Evolutionary conservation across 2,113 vertebrate genomes (phyloP).

Genomic region (Loxodonta africana): DNA sequence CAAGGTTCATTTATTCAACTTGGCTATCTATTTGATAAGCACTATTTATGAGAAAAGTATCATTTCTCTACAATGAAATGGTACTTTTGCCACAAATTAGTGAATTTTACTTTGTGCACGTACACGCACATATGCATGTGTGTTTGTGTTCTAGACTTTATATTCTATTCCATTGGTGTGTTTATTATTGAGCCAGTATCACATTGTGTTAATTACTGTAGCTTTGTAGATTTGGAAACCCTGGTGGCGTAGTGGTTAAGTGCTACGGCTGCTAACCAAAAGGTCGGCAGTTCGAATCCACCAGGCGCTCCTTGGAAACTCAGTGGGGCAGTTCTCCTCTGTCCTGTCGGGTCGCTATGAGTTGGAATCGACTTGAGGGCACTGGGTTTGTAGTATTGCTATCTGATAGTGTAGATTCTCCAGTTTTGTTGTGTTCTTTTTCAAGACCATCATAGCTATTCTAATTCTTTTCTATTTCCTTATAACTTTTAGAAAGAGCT

Average conservation of each 20-base stretch:
- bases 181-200: not conserved
- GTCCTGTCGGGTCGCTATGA: no score
- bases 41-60: not conserved
- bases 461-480: not conserved
- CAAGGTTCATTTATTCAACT: not conserved
- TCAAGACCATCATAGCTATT: not conserved
- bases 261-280: no score
- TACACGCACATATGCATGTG: not conserved
- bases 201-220: not conserved
- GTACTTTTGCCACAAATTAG: not conserved
- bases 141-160: not conserved
- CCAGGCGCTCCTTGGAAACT: no score
- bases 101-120: not conserved
- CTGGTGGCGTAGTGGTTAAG: no score
- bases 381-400: not conserved
- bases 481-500: conserved; percentile 26
- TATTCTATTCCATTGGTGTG: not conserved
- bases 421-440: conserved; percentile 33
- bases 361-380: no score
- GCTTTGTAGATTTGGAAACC: not conserved
- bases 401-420: not conserved
- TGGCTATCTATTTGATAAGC: not conserved
- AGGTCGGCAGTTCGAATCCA: no score
- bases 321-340: no score
- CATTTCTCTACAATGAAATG: not conserved